Evolutionary conservation across 2,113 vertebrate species (phyloP), one percentile per base, ranked within the genome.

Genomic region (Lonchura striata): DNA sequence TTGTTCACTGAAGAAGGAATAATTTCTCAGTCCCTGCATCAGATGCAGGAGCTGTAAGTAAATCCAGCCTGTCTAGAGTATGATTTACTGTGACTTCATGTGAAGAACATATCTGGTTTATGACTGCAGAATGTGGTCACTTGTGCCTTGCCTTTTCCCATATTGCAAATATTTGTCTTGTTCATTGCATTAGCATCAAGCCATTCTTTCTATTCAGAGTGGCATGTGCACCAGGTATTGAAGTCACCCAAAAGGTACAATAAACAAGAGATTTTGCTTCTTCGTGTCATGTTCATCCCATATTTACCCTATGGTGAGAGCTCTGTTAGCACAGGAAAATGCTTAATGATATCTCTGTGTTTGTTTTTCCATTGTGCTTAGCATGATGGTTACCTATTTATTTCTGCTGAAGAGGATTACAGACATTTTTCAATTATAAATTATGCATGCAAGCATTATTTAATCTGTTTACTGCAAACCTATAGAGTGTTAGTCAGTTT

Each of bases 341-440:
- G 65, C 77, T 79, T 92, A 95, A 90, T 84, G 81, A 63, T 90
- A 77, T 71, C 66, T 88, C 72, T 81, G 7, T 86, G 74, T 96
- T 97, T 97, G 63, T 94, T 97, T 95, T 95, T 74, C 78, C 81
- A 78, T 86, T 86, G 68, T 3, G 13, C 31, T 84, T 93, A 82
- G 65, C 49, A 18, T 79, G 78, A 63, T 72, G 76, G 88, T 86
- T 93, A 83, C 88, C 79, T 87, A 44, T 96, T 96, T 95, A 92
- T 88, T 94, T 90, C 57, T 81, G 44, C 90, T 88, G 86, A 82
- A 88, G 86, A 90, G 76, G 82, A 96, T 95, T 96, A 94, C 74
- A 94, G 87, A 66, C 78, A 77, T 90, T 92, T 93, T 95, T 94
- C 96, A 95, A 82, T 96, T 96, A 92, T 41, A 96, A 92, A 86